These are phyloP conservation scores for Planiliza haematocheilus DNA, from an alignment of 2,113 vertebrate species.

Conservation along the genomic window DNA sequence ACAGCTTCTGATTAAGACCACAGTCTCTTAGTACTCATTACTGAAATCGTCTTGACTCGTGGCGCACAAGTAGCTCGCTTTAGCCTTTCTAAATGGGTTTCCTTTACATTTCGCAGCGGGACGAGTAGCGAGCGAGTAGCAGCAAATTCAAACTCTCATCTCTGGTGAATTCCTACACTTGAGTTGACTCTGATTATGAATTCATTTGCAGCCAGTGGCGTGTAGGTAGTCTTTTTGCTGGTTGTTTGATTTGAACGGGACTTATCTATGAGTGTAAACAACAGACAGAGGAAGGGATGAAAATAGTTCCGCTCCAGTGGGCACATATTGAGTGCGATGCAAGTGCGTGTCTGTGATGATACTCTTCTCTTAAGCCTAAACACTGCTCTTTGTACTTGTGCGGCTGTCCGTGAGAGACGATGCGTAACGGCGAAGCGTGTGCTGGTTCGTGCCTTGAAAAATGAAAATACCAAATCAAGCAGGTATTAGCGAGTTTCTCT, in stretches of 20 bases:
- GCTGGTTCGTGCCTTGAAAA: no score
- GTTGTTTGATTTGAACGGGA: constrained; percentile 57
- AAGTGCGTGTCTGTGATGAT: neutral
- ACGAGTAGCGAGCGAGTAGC: neutral
- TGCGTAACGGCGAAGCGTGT: no score
- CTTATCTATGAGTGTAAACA: constrained; percentile 27
- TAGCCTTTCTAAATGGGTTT: neutral
- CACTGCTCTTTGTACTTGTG: neutral
- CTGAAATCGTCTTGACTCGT: constrained; percentile 2
- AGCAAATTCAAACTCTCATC: constrained; percentile 2
- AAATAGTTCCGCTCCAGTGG: constrained; percentile 11
- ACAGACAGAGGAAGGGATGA: constrained; percentile 20
- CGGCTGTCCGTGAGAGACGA: neutral
- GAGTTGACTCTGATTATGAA: constrained; percentile 28
- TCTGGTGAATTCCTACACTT: constrained; percentile 22
- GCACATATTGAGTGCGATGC: neutral
- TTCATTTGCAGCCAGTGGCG: constrained; percentile 29
- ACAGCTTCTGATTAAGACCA: constrained; percentile 8
- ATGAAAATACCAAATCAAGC: no score
- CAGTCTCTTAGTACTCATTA: neutral
- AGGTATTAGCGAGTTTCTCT: no score
- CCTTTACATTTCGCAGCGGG: neutral
- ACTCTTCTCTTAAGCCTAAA: neutral
- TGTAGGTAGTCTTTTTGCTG: constrained; percentile 23
- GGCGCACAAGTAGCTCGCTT: neutral